phyloP scores from a whole-genome alignment of 2,113 vertebrate species.

The Eulemur rufifrons region DNA sequence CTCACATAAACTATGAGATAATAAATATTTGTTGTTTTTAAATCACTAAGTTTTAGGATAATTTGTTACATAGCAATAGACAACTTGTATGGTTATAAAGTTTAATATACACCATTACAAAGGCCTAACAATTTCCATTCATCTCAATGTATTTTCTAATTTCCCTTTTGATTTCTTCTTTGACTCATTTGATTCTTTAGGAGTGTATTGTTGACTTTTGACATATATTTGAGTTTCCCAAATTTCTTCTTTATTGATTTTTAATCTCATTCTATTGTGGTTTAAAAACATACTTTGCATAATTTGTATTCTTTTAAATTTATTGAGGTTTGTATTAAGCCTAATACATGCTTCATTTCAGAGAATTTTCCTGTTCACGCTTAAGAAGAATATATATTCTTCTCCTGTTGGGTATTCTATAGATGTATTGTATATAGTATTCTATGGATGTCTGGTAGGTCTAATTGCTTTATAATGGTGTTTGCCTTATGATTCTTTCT shows the following conservation, averaged over 20 bases:
- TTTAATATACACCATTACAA: neutral
- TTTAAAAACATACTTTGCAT: neutral
- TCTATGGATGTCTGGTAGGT: neutral
- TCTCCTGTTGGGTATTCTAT: neutral
- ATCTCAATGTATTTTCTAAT: neutral
- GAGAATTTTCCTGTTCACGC: neutral
- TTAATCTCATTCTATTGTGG: neutral
- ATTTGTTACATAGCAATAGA: neutral
- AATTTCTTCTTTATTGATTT: neutral
- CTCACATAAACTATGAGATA: neutral
- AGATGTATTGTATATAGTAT: neutral
- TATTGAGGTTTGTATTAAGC: neutral
- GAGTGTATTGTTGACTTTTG: neutral
- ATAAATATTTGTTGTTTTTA: neutral
- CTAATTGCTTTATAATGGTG: neutral
- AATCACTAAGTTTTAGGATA: neutral
- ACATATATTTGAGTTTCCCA: neutral
- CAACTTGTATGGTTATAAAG: neutral
- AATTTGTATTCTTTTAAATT: neutral
- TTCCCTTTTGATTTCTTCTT: neutral
- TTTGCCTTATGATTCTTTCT: neutral
- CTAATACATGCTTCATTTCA: neutral
- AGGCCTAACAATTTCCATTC: neutral
- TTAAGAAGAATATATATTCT: neutral
- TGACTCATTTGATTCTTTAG: neutral